Evolutionary conservation across 2,888 invertebrate genomes (phyloP).

Genomic region (Sialis fuliginosa): DNA sequence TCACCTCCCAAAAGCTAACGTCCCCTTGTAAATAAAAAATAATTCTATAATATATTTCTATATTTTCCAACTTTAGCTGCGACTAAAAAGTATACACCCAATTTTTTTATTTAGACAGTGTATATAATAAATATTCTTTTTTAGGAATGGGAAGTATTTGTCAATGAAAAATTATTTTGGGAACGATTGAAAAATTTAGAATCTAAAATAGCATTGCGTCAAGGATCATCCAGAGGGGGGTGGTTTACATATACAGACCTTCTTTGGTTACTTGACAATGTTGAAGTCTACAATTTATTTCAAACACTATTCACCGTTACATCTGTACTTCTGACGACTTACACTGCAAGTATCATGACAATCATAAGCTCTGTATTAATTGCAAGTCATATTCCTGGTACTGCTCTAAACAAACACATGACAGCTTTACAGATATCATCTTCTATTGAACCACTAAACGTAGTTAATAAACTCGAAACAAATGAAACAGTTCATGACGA

Average conservation of each 20-base stretch:
- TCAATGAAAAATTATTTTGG: slow-evolving; percentile 59
- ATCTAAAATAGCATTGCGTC: slow-evolving; percentile 49
- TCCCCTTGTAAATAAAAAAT: too few relatives aligned
- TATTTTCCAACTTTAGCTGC: too few relatives aligned
- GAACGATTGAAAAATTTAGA: slow-evolving; percentile 50
- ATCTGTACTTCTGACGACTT: slow-evolving; percentile 38
- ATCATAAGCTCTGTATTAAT: slow-evolving; percentile 38
- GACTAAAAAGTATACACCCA: too few relatives aligned
- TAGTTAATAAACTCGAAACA: too few relatives aligned
- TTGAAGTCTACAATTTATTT: slow-evolving; percentile 29
- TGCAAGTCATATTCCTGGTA: slow-evolving; percentile 32
- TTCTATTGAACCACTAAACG: neutral
- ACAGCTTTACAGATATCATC: neutral
- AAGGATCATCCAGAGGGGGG: slow-evolving; percentile 57
- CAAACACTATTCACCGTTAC: slow-evolving; percentile 33
- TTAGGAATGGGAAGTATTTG: slow-evolving; percentile 76
- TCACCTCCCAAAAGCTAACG: too few relatives aligned
- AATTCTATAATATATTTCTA: too few relatives aligned
- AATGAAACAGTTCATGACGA: neutral
- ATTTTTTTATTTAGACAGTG: too few relatives aligned
- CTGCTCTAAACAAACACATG: slow-evolving; percentile 16
- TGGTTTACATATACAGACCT: slow-evolving; percentile 75
- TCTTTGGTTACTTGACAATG: slow-evolving; percentile 30
- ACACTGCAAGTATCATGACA: slow-evolving; percentile 38
- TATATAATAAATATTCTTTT: slow-evolving; percentile 12